Evolutionary conservation across 2,888 invertebrate genomes (phyloP), one percentile per base, ranked within the genome.

Genomic region (Synergus gifuensis): DNA sequence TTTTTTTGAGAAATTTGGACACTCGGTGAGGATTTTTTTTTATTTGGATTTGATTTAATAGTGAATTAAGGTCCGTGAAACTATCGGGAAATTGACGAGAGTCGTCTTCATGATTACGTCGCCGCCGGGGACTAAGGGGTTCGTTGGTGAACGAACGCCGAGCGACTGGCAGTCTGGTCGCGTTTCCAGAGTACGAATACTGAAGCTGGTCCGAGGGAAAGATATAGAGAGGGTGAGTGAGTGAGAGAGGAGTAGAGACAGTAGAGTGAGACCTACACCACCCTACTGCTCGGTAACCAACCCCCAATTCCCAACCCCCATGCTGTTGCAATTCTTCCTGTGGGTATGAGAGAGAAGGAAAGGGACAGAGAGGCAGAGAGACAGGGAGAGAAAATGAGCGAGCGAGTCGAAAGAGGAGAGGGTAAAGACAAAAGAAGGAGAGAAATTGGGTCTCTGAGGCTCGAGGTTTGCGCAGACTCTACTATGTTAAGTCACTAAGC

Each of bases 131-230:
- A 82, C 83, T 82, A 81, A 81, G 88, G 86, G 86, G 86, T 87
- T 89, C 90, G 88, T 89, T 89, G 91, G 88, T 88, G 89, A 90
- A 88, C 91, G 90, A 90, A 90, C 91, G 90, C 88, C 90, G 89
- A 90, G 88, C 91, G 91, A 91, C 91, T 91, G 88, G 83, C 85
- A 84, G 90, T 88, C 89, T 89, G 89, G 80, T 78, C 82, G 88
- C 87, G 86, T 88, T 88, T 89, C 87, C 86, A 88, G 86, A 86
- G 85, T 83, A 84, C 86, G 87, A 86, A 88, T 87, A 88, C 86
- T 87, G 87, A 85, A 86, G 84, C 86, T 86, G 85, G 80, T 77
- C 84, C 82, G 84, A 84, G 81, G 82, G 84, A 81, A 79, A 58
- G 79, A 78, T 83, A 80, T 79, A 73, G 80, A 79, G 79, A 85